phyloP scores from a whole-genome alignment of 64 coral and sea anemone species.

The Porites australiensis region DNA sequence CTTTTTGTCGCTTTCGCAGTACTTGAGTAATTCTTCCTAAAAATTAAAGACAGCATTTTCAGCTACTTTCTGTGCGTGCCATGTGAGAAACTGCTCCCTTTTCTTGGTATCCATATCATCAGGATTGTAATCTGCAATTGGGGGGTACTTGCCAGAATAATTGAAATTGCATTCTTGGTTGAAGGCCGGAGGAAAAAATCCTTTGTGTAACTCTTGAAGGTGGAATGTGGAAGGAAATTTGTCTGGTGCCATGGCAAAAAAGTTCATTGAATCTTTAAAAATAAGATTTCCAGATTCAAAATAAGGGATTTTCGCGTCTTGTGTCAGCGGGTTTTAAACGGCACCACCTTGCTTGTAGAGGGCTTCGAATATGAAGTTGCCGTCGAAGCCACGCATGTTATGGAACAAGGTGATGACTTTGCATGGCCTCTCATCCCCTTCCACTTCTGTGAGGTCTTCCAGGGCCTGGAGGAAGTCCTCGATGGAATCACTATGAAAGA shows the following conservation, averaged over 20 bases:
- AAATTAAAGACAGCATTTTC: background rate
- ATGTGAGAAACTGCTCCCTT: background rate
- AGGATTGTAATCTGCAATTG: background rate
- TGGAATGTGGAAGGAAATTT: conserved; percentile 28
- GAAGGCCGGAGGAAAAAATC: conserved; percentile 59
- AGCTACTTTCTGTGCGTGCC: background rate
- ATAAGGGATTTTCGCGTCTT: background rate
- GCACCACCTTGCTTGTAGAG: background rate
- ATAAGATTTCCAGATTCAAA: background rate
- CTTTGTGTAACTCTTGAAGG: background rate
- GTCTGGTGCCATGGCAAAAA: conserved; percentile 3
- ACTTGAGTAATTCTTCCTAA: background rate
- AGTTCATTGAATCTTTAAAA: conserved; percentile 29
- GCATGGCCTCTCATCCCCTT: no score
- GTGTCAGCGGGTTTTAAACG: background rate
- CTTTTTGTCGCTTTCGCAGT: background rate
- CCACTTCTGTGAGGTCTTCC: no score
- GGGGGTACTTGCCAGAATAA: conserved; percentile 15
- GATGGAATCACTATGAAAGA: no score
- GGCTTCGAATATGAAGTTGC: background rate
- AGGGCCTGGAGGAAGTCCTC: no score
- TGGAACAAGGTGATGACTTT: no score
- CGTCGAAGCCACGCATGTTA: no score
- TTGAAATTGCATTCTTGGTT: background rate
- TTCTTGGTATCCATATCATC: background rate